phyloP scores from a whole-genome alignment of 2,113 vertebrate species.

The Pica pica region DNA sequence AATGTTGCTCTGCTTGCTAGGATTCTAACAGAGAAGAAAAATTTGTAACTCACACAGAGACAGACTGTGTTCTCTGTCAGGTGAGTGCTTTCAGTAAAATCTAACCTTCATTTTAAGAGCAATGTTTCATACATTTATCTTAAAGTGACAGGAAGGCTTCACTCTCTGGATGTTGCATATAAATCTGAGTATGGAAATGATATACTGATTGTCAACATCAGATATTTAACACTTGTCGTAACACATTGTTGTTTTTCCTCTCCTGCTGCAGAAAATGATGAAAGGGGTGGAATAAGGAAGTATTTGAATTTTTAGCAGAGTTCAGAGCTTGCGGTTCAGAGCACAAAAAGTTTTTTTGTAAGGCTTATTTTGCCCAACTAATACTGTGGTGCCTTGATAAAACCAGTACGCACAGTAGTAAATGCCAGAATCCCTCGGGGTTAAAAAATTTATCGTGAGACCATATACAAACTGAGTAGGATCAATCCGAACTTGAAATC shows the following conservation, averaged over 20 bases:
- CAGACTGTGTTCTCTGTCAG: background rate
- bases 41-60: background rate
- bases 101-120: background rate
- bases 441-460: background rate
- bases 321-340: background rate
- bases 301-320: background rate
- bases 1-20: background rate
- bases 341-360: background rate
- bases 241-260: background rate
- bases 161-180: background rate
- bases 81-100: background rate
- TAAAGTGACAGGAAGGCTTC: background rate
- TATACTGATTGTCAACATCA: background rate
- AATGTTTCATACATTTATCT: background rate
- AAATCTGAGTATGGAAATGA: background rate
- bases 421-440: background rate
- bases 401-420: background rate
- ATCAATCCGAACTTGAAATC: fast-evolving
- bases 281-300: background rate
- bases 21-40: background rate
- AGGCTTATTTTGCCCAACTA: background rate
- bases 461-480: fast-evolving
- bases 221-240: background rate
- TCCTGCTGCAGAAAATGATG: background rate
- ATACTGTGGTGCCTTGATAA: fast-evolving